A percentile compares a stretch with the other conserved stretches of the same genome.
phyloP scores from a whole-genome alignment of 2,888 invertebrate species.

The Theodoxus fluviatilis region DNA sequence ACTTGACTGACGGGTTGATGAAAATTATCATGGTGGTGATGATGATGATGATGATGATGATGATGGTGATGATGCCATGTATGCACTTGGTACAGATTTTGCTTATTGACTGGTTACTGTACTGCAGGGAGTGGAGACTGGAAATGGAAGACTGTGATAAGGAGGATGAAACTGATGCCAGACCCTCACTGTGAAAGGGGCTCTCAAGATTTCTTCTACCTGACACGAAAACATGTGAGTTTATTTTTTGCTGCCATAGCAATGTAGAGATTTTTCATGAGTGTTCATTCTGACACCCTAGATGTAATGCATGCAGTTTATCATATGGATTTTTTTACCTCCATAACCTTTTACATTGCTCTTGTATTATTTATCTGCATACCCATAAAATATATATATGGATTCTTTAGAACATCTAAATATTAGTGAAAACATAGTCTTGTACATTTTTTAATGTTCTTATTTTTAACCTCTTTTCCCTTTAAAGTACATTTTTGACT shows the following conservation, averaged over 20 bases:
- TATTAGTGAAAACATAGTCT: too few species aligned
- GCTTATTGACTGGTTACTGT: background rate
- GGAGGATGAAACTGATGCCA: slow-evolving; percentile 56
- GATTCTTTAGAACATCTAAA: too few species aligned
- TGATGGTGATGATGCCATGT: too few species aligned
- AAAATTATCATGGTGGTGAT: too few species aligned
- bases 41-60: background rate
- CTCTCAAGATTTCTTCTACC: slow-evolving; percentile 54
- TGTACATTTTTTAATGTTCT: too few species aligned
- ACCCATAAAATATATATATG: too few species aligned
- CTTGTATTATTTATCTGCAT: too few species aligned
- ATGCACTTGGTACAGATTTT: too few species aligned
- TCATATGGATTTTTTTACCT: background rate
- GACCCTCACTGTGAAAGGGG: slow-evolving; percentile 58
- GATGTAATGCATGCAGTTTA: background rate
- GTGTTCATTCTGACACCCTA: background rate
- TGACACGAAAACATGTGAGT: slow-evolving; percentile 53
- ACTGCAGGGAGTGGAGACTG: slow-evolving; percentile 34
- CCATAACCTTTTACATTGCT: too few species aligned
- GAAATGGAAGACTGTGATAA: slow-evolving; percentile 56
- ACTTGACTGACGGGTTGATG: too few species aligned
- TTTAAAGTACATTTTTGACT: too few species aligned
- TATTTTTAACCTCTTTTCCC: too few species aligned
- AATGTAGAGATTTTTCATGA: background rate
- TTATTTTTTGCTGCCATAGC: background rate